Evolutionary conservation across 2,113 vertebrate genomes (phyloP).

Genomic region (Chaetorhynchus papuensis): DNA sequence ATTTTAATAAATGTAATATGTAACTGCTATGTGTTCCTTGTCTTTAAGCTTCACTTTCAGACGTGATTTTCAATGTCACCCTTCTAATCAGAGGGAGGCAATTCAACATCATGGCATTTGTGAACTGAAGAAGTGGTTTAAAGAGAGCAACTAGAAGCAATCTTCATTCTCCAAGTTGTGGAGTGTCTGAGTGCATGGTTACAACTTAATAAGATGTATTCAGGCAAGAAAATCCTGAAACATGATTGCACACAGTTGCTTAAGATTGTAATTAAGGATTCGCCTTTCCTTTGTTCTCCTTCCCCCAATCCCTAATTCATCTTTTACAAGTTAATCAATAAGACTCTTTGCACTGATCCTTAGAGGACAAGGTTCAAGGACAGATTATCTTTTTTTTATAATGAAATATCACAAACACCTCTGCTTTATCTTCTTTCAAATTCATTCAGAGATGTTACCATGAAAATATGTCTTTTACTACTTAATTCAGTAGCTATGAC

Average conservation of each 20-base stretch:
- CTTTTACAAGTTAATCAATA: slow-evolving; percentile 45
- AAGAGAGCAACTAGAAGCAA: background rate
- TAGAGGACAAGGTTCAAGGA: slow-evolving; percentile 20
- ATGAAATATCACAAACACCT: background rate
- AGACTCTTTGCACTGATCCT: slow-evolving; percentile 27
- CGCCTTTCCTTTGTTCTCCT: slow-evolving; percentile 18
- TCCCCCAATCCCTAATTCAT: slow-evolving; percentile 21
- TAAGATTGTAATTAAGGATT: slow-evolving; percentile 46
- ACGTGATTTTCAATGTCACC: background rate
- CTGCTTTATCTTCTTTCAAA: background rate
- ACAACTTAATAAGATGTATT: slow-evolving; percentile 44
- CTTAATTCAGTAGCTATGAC: background rate
- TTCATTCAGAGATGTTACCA: background rate
- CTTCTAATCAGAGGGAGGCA: background rate
- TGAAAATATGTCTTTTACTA: background rate
- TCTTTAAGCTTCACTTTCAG: background rate
- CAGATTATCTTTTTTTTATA: background rate
- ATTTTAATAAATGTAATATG: background rate
- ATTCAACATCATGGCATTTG: background rate
- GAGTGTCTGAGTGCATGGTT: background rate
- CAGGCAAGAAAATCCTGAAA: slow-evolving; percentile 47
- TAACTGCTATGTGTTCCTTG: background rate
- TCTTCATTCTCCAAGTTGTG: background rate
- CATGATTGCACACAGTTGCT: slow-evolving; percentile 38
- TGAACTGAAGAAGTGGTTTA: slow-evolving; percentile 11